These are phyloP conservation scores for Oreochromis niloticus DNA, from an alignment of 2,113 vertebrate species.

Conservation along the genomic window DNA sequence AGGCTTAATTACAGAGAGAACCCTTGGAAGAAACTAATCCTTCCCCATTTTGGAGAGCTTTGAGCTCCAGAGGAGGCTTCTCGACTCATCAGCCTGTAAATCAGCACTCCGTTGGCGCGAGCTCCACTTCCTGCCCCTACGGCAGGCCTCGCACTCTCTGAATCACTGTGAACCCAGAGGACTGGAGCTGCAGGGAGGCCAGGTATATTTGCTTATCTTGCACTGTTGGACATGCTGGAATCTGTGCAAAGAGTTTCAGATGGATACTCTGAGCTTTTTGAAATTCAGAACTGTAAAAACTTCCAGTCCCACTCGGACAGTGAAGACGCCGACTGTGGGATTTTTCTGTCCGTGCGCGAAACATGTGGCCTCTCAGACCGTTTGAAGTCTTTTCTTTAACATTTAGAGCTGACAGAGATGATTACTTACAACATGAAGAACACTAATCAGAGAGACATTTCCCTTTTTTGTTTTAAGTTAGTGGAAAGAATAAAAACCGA, in stretches of 20 bases:
- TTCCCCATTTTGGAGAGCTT: not conserved
- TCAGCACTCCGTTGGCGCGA: not conserved
- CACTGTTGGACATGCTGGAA: not conserved
- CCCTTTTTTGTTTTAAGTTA: not conserved
- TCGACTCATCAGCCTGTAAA: slow-evolving; percentile 50
- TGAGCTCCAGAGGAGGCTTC: slow-evolving; percentile 5
- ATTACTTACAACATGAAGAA: not conserved
- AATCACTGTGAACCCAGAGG: not conserved
- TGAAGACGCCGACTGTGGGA: not conserved
- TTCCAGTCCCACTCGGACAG: not conserved
- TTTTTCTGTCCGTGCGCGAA: not conserved
- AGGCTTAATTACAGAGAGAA: slow-evolving; percentile 32
- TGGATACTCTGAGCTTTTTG: not conserved
- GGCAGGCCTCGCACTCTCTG: not conserved
- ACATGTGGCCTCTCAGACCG: not conserved
- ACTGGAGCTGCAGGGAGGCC: not conserved
- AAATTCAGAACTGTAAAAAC: not conserved
- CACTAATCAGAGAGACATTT: not conserved
- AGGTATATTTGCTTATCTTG: slow-evolving; percentile 10
- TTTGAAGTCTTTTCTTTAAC: not conserved
- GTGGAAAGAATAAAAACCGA: not conserved
- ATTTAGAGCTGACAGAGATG: not conserved
- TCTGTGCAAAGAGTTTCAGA: not conserved
- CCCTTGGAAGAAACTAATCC: slow-evolving; percentile 23
- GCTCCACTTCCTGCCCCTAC: not conserved